Evolutionary conservation across 2,888 invertebrate genomes (phyloP).

Genomic region (Tetheella fluctuosa): DNA sequence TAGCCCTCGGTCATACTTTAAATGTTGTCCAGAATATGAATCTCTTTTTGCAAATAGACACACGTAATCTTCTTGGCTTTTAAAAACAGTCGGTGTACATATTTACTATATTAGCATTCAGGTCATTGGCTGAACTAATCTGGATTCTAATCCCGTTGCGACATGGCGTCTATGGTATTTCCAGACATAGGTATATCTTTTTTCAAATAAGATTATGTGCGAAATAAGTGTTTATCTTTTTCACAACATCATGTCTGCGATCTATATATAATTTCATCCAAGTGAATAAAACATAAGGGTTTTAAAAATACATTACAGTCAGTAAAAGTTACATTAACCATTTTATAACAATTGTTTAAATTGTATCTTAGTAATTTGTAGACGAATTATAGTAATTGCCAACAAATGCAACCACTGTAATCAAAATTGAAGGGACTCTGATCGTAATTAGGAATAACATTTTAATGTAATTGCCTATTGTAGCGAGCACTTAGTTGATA

Average conservation of each 20-base stretch:
- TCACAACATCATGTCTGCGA: slow-evolving; percentile 15
- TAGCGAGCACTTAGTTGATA: slow-evolving; percentile 31
- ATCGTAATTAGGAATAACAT: slow-evolving; percentile 39
- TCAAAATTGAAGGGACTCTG: slow-evolving; percentile 37
- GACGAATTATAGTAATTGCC: slow-evolving; percentile 42
- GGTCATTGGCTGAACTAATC: slow-evolving; percentile 62
- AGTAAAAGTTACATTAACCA: slow-evolving; percentile 19
- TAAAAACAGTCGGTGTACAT: slow-evolving; percentile 34
- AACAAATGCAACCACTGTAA: slow-evolving; percentile 24
- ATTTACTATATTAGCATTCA: slow-evolving; percentile 59
- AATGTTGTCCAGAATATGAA: slow-evolving; percentile 6
- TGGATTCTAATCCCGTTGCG: slow-evolving; percentile 73
- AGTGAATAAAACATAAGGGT: not conserved
- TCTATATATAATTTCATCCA: not conserved
- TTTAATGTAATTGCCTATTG: slow-evolving; percentile 37
- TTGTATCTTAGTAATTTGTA: slow-evolving; percentile 37
- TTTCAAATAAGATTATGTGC: slow-evolving; percentile 45
- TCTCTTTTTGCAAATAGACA: slow-evolving; percentile 31
- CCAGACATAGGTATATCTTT: slow-evolving; percentile 50
- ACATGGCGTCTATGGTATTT: slow-evolving; percentile 61
- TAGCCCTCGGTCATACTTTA: not conserved
- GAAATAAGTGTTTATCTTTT: slow-evolving; percentile 25
- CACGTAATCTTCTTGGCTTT: slow-evolving; percentile 43
- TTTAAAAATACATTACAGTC: not conserved
- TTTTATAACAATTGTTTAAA: slow-evolving; percentile 40